phyloP scores from a whole-genome alignment of 2,888 invertebrate genomes.

The Archips xylosteana region DNA sequence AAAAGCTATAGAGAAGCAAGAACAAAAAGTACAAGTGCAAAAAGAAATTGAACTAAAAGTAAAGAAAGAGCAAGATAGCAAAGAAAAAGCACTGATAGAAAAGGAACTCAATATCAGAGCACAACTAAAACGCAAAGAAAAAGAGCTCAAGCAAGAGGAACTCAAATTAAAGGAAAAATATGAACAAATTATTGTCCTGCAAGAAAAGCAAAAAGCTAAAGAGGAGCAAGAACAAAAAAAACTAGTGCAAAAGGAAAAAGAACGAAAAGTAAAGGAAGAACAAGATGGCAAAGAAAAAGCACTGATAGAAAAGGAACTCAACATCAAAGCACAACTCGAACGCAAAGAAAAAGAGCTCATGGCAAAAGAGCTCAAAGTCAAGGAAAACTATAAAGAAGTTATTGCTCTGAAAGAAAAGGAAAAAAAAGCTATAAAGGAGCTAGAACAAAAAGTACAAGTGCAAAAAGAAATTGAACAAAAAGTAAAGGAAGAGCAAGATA shows the following conservation, averaged over 20 bases:
- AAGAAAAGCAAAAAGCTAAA: not conserved
- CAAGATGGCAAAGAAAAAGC: not conserved
- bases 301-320: not conserved
- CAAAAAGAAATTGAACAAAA: not conserved
- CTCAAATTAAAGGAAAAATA: not conserved
- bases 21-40: too few relatives aligned
- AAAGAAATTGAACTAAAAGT: not conserved
- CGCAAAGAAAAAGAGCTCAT: not conserved
- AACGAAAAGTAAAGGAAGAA: not conserved
- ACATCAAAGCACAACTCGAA: not conserved
- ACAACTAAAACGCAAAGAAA: not conserved
- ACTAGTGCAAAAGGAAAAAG: not conserved
- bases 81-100: not conserved
- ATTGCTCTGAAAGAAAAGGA: not conserved
- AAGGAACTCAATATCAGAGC: not conserved
- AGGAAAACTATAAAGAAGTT: not conserved
- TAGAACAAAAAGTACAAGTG: not conserved
- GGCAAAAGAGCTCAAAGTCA: not conserved
- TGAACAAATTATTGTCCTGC: not conserved
- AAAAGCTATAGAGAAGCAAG: not conserved
- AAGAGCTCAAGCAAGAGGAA: not conserved
- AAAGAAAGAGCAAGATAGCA: not conserved
- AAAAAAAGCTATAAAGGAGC: not conserved
- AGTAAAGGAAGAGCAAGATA: not conserved
- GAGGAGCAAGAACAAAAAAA: not conserved